Base-by-base conservation (phyloP, 37 sponge, comb jelly and placozoan species). In the Cliona cf. orientalis region DNA sequence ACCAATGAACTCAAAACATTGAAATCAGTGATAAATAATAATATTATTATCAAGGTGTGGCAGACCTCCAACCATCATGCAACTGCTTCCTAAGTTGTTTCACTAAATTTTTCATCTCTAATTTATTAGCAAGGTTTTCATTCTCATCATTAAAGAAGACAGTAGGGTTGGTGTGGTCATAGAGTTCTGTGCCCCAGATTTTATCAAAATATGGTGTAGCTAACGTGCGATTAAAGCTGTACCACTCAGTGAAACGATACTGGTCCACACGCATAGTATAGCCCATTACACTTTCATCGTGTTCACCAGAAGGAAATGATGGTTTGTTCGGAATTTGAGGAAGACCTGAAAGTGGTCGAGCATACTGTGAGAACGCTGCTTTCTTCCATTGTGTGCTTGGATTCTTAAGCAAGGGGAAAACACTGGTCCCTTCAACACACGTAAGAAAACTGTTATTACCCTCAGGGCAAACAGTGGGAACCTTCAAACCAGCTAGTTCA, bases 201-300 rank as follows among this genome's bases (percentile, higher is more conserved):
- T 58, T 40, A 3, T 28, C 23, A 62, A 61, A 82, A 63, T 72
- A 2, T 14, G 72, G 83, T 34, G 2, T 37, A 21, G 34, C 46
- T 5, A 66, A 42, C 2, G 74, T 49, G 5, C 64, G 58, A 42
- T 82, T 72, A 43, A 84, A 84, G 6, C 75, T 29, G 1, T 41
- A 64, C 75, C 85, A 75, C 39, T 84, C 85, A 5, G 83, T 82
- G 63, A 65, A 82, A 35, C 83, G 83, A 71, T 72, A 82, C 42
- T 46, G 6, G n/a, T 80, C 83, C 6, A 69, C 71, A 35, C 83
- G 73, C 6, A 82, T 34, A 5, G 83, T 42, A 33, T 85, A 85
- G 11, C 86, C 86, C 86, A 85, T 85, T 19, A 68, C 75, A 77
- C 68, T 69, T 22, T 78, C 86, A 4, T 43, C 56, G 23, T 79